These are phyloP conservation scores for Trichosurus vulpecula DNA, from an alignment of 2,797 vertebrate species.

Conservation along the genomic window DNA sequence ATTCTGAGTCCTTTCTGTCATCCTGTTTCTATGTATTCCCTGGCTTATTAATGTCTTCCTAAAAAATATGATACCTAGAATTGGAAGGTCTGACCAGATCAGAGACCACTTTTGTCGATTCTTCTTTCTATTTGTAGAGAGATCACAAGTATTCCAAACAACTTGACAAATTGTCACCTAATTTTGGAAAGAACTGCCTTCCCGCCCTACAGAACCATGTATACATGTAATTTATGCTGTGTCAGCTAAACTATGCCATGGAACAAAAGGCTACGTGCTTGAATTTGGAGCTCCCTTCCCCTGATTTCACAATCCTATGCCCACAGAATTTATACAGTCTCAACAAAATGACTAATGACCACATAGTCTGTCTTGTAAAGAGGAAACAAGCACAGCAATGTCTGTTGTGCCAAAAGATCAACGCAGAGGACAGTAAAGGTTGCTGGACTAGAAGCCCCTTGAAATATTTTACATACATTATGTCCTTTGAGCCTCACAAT, in stretches of 20 bases:
- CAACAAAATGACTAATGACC: not conserved
- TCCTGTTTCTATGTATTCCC: not conserved
- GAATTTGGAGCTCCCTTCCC: not conserved
- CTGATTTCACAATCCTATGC: not conserved
- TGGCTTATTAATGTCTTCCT: not conserved
- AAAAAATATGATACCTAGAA: not conserved
- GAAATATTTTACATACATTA: not conserved
- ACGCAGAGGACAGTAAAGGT: not conserved
- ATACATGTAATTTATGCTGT: not conserved
- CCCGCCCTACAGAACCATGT: not conserved
- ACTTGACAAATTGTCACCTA: not conserved
- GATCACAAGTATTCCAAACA: not conserved
- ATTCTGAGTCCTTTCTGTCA: not conserved
- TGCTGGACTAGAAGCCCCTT: not conserved
- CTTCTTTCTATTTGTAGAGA: not conserved
- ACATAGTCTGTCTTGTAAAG: not conserved
- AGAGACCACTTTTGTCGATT: not conserved
- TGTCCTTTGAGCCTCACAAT: not conserved
- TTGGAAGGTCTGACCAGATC: not conserved
- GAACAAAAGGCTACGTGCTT: not conserved
- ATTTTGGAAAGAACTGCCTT: not conserved
- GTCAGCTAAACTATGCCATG: not conserved
- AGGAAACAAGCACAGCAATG: not conserved
- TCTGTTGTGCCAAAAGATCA: not conserved
- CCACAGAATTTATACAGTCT: not conserved